Evolutionary conservation across 2,113 vertebrate genomes (phyloP).

Genomic region (Terrapene triunguis): DNA sequence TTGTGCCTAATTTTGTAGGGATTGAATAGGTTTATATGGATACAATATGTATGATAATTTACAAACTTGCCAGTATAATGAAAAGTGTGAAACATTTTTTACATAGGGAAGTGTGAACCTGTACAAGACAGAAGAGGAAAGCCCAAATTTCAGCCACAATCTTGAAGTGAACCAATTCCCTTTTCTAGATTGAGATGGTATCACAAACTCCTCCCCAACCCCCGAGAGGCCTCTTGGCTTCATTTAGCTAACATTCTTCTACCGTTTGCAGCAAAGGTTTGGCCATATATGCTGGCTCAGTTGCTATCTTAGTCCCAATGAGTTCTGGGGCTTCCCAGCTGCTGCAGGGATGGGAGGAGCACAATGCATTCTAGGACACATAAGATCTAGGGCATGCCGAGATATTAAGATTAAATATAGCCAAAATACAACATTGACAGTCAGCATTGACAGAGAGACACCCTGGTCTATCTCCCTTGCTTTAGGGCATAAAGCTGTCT

Average conservation of each 20-base stretch:
- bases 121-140: neutral
- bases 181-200: neutral
- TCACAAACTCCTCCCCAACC: neutral
- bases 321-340: conserved; percentile 8
- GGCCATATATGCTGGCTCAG: neutral
- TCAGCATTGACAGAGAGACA: neutral
- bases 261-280: neutral
- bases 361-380: conserved; percentile 23
- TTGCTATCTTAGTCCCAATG: conserved; percentile 6
- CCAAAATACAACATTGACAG: neutral
- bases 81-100: neutral
- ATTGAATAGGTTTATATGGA: neutral
- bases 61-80: neutral
- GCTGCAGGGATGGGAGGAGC: neutral
- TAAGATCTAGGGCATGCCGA: neutral
- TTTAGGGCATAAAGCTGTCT: neutral
- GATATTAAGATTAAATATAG: neutral
- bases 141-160: neutral
- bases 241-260: neutral
- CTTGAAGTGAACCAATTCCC: neutral
- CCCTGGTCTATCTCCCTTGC: neutral
- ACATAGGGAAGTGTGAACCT: neutral
- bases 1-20: neutral
- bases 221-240: neutral
- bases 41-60: neutral